Base-by-base conservation (phyloP, 2,797 vertebrate genomes). In the Typhlichthys eigenmanni region DNA sequence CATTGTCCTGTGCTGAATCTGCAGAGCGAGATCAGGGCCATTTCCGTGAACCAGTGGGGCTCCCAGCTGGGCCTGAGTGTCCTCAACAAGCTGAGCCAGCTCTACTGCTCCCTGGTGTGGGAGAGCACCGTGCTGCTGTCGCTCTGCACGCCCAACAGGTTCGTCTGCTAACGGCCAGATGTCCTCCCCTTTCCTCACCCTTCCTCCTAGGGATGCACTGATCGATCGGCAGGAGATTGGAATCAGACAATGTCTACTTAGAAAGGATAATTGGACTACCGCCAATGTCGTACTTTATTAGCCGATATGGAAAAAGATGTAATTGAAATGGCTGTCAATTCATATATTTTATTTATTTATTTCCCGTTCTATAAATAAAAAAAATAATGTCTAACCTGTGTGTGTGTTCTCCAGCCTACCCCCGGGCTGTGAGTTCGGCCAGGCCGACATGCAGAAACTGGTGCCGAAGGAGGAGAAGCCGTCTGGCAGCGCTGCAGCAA, bases 31-130 rank as follows among this genome's bases (percentile, higher is more conserved):
- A 98, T 98, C 81, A 92, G 96, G 75, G 96, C 96, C 0, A 98
- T 98, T 78, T 98, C 96, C 0, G 96, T 98, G 78, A 98, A 98
- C 88, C 96, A 98, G 60, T 98, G 96, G 96, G 96, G 96, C 2
- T 98, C 96, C 54, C 96, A 97, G 78, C 87, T 98, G 65, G 96
- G 96, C 13, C 86, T 98, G 66, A 98, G 93, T 78, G 96, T 98
- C 62, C 87, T 98, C 60, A 96, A 95, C 85, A 98, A 97, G 77
- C 91, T 98, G 73, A 98, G 96, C 83, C 96, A 98, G 81, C 94
- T 98, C 1, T 98, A 98, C 83, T 98, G 96, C 84, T 98, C 96
- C 1, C 81, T 98, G 47, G 96, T 98, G 32, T 98, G 96, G 96
- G 96, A 98, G 83, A 98, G 96, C 91, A 98, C 96, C 0, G 96